Evolutionary conservation across 2,888 invertebrate species (phyloP), one percentile per base, ranked within the genome.

Genomic region (Limenitis camilla): DNA sequence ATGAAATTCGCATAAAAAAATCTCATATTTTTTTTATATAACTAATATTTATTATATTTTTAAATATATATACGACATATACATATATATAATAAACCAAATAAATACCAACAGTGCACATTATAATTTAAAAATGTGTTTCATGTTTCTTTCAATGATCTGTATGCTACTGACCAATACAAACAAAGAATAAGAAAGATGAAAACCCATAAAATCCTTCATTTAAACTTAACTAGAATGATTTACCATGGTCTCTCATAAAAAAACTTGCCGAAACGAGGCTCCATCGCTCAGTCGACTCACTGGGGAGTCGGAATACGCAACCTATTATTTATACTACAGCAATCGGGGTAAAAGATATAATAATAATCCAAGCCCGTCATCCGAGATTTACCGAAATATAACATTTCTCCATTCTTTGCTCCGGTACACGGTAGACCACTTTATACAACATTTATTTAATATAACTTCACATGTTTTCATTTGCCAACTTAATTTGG

Each of bases 311-410:
- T 67, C 69, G 65, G 59, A 62, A 73, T 73, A 69, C 70, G 69
- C 67, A 65, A 66, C 67, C 66, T 65, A 77, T 78, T 78, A 78
- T 67, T 74, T 74, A 71, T 70, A 72, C 69, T 65, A 68, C 64
- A 66, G 64, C 74, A 73, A 77, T 79, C 76, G 70, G 64, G 63
- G 63, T 63, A 65, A 72, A 71, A 58, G 68, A 75, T 74, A 69
- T 71, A 71, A 76, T 78, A 74, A 69, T 60, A 64, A 66, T 62
- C 65, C 61, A 52, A 46, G 55, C 61, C 65, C 67, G 61, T 68
- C 68, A 62, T 65, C 60, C 62, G 64, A 69, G 66, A 68, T 71
- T 70, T 69, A 66, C 61, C 61, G 60, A 61, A 65, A 67, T 68
- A 67, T 65, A 63, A 66, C 61, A 63, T 63, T 60, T 61, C 53